Conservation (phyloP, 2,113 vertebrate species). For the Larimichthys polyactis region DNA sequence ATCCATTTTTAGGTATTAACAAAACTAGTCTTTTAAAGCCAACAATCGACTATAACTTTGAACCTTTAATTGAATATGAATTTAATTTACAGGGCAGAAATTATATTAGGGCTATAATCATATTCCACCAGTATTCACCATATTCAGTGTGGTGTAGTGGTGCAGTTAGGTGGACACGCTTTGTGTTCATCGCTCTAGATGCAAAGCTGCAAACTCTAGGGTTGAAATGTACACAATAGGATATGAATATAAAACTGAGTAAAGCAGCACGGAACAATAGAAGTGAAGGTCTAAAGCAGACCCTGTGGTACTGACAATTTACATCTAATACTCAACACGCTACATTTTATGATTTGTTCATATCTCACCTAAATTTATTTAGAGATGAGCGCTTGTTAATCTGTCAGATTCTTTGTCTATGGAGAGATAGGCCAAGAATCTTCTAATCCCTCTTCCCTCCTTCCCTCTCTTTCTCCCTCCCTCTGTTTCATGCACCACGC, state of each 20-base stretch:
- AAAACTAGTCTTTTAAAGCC: not conserved
- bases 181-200: conserved; percentile 4
- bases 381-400: not conserved
- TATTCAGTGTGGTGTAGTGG: not conserved
- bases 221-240: not conserved
- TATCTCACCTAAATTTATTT: not conserved
- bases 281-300: conserved; percentile 1
- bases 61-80: too few species aligned
- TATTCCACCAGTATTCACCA: not conserved
- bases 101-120: not conserved
- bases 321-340: not conserved
- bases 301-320: conserved; percentile 4
- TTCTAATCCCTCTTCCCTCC: not conserved
- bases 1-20: not conserved
- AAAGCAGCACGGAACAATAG: not conserved
- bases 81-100: not conserved
- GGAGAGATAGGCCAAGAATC: not conserved
- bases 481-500: conserved; percentile 23
- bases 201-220: not conserved
- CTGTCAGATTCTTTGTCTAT: not conserved
- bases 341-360: not conserved
- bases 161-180: not conserved
- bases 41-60: not conserved
- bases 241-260: conserved; percentile 3
- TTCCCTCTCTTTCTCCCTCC: not conserved